Conservation (phyloP, 2,113 vertebrate genomes). For the Progne subis region DNA sequence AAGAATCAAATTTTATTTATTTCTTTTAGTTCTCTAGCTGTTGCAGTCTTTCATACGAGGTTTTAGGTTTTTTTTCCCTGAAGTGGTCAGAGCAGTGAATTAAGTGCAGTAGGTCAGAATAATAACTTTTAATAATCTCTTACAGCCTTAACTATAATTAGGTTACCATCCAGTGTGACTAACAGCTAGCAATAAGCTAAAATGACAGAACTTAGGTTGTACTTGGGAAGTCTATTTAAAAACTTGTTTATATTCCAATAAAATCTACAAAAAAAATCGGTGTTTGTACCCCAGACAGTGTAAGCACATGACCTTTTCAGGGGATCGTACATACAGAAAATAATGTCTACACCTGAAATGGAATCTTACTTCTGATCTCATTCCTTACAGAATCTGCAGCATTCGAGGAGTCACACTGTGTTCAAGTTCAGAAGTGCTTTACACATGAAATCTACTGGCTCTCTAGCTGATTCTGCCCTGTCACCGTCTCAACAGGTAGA, state of each 20-base stretch:
- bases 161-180: neutral
- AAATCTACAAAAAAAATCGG: neutral
- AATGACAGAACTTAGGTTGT: neutral
- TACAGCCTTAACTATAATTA: neutral
- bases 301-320: neutral
- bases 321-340: neutral
- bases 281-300: neutral
- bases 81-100: neutral
- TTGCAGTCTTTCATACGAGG: neutral
- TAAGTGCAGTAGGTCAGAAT: neutral
- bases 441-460: constrained; percentile 59
- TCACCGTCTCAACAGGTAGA: constrained; percentile 49
- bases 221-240: neutral
- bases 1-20: neutral
- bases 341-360: neutral
- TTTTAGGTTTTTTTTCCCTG: neutral
- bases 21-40: neutral
- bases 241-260: neutral
- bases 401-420: neutral
- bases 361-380: constrained; percentile 5
- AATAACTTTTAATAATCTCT: neutral
- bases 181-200: neutral
- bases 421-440: constrained; percentile 56
- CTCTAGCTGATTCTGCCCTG: constrained; percentile 22
- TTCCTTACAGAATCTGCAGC: constrained; percentile 45